These are phyloP conservation scores for Gastrophysa polygoni DNA, from an alignment of 2,888 invertebrate species.

Conservation along the genomic window DNA sequence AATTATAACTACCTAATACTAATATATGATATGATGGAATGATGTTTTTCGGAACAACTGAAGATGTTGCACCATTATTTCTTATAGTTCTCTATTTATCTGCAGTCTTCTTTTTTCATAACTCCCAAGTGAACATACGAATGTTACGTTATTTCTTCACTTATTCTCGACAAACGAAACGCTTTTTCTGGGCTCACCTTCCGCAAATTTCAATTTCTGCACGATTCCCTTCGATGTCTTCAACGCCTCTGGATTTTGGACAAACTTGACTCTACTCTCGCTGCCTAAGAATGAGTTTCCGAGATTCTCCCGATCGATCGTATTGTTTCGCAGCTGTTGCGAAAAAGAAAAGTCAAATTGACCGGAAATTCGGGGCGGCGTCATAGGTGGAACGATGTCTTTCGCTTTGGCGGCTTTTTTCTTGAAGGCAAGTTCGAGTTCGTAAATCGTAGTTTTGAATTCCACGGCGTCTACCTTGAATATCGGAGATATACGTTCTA, in stretches of 20 bases:
- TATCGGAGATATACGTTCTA: slow-evolving; percentile 63
- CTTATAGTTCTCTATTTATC: no score
- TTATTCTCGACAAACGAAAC: neutral
- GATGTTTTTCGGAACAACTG: no score
- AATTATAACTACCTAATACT: no score
- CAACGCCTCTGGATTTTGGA: neutral
- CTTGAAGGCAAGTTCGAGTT: slow-evolving; percentile 31
- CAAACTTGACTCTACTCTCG: neutral
- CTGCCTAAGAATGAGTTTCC: slow-evolving; percentile 19
- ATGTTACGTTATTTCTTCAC: neutral
- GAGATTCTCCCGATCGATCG: slow-evolving; percentile 33
- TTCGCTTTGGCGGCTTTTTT: slow-evolving; percentile 21
- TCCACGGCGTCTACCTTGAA: slow-evolving; percentile 58
- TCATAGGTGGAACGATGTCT: slow-evolving; percentile 30
- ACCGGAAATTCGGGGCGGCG: slow-evolving; percentile 37
- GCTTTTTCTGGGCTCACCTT: neutral
- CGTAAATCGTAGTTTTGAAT: slow-evolving; percentile 26
- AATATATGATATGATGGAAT: no score
- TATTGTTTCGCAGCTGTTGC: slow-evolving; percentile 33
- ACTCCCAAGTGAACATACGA: no score
- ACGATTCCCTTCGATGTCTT: neutral
- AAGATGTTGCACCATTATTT: no score
- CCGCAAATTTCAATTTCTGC: neutral
- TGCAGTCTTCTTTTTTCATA: no score
- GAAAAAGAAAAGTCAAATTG: slow-evolving; percentile 31